Percentiles rank a stretch among this genome's conserved stretches.
These are phyloP conservation scores for Mus minutoides DNA, from an alignment of 2,797 vertebrate species.

Conservation along the genomic window DNA sequence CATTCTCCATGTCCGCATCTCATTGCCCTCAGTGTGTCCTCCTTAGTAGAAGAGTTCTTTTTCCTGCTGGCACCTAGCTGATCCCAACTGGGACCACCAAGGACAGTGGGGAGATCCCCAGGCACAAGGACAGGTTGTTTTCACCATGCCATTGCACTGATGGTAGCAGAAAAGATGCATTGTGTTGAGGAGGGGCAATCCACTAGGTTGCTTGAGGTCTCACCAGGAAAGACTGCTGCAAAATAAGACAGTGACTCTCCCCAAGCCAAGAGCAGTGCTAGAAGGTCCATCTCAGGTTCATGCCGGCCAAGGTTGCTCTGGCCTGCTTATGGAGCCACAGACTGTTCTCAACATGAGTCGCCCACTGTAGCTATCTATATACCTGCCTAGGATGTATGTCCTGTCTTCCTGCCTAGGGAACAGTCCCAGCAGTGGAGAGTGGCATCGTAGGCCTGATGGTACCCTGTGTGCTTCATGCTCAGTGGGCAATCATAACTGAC, in stretches of 20 bases:
- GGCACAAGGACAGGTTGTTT: background rate
- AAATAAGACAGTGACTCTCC: background rate
- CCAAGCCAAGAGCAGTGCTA: background rate
- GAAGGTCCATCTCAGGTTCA: background rate
- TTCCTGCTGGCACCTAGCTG: background rate
- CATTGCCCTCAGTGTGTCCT: too few species aligned
- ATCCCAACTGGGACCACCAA: background rate
- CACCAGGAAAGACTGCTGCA: background rate
- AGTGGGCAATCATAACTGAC: background rate
- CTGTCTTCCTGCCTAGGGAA: background rate
- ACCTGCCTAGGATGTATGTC: background rate
- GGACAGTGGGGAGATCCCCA: background rate
- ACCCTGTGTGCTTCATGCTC: background rate
- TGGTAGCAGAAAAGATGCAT: background rate
- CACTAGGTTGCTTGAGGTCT: background rate
- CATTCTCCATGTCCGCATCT: background rate
- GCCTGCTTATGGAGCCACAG: background rate
- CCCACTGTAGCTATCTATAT: too few species aligned
- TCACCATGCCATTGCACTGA: background rate
- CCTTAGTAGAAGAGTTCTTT: conserved; percentile 17
- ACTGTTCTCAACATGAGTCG: background rate
- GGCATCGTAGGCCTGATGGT: background rate
- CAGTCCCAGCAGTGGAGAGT: background rate
- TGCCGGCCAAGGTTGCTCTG: background rate
- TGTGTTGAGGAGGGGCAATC: background rate